Evolutionary conservation across 1,140 invertebrate genomes (phyloP).

Genomic region (Tetranychus cinnabarinus): DNA sequence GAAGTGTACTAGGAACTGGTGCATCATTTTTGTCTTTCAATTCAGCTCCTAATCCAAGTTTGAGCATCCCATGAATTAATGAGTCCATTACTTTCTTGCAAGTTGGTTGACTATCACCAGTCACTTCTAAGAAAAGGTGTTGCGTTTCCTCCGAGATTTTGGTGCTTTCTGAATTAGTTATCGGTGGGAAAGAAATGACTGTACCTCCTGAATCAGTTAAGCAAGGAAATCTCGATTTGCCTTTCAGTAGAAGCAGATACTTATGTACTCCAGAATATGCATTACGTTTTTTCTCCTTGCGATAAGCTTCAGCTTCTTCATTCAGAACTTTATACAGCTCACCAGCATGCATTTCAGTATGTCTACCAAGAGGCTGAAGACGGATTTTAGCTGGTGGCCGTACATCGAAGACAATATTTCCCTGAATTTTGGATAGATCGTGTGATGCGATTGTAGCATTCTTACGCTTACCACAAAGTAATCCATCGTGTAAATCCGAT

Average conservation of each 20-base stretch:
- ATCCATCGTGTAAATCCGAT: constrained; percentile 38
- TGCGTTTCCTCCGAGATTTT: constrained; percentile 34
- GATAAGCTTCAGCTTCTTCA: constrained; percentile 35
- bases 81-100: constrained; percentile 44
- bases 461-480: constrained; percentile 45
- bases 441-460: constrained; percentile 55
- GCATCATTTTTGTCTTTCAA: constrained; percentile 5
- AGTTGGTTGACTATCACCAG: constrained; percentile 34
- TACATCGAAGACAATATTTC: constrained; percentile 27
- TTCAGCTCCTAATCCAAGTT: constrained; percentile 20
- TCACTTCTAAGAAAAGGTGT: constrained; percentile 49
- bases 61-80: constrained; percentile 34
- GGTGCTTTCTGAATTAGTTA: constrained; percentile 51
- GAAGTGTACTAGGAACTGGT: constrained; percentile 18
- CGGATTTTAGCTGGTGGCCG: constrained; percentile 14
- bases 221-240: constrained; percentile 40
- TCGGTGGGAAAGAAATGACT: constrained; percentile 56
- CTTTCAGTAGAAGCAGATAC: constrained; percentile 50
- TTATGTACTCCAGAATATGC: constrained; percentile 54
- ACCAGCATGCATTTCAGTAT: constrained; percentile 32
- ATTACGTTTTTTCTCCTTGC: constrained; percentile 51
- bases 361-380: constrained; percentile 36
- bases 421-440: constrained; percentile 37
- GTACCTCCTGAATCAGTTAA: constrained; percentile 28
- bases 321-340: constrained; percentile 39